Evolutionary conservation across 2,888 invertebrate genomes (phyloP), one percentile per base, ranked within the genome.

Genomic region (Poecilus cupreus): DNA sequence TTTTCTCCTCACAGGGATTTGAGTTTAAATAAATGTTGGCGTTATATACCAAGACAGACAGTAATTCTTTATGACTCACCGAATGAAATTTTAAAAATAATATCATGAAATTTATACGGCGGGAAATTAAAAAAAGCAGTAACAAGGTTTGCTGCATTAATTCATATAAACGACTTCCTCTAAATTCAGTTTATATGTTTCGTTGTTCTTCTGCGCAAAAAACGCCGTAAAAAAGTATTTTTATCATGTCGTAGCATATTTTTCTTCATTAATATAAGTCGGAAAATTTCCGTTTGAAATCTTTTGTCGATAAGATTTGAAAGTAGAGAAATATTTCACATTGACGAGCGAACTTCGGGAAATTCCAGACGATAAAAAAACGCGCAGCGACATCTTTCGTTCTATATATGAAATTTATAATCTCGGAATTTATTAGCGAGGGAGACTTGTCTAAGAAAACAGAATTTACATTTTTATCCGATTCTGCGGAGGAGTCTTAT

Each of bases 391-490:
- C 68, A 32, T 26, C 68, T 32, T 26, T 68, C 16, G 32, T 37
- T 68, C 32, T 32, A 68, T 26, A 68, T 26, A 68, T 26, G 32
- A 24, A 68, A 68, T 68, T 68, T 68, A 68, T 68, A 68, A 68
- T 68, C 68, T 68, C 18, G 32, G 37, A 37, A 68, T 68, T 68
- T 68, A 68, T 68, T 68, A 68, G 26, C 16, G 32, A 68, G 26
- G 13, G 68, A 68, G 37, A 32, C 16, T 32, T 26, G n/a, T 26
- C 26, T 26, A 4, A 37, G 2, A 37, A 68, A 68, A 68, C 26
- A 68, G 68, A 26, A 68, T 68, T 68, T 68, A 68, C 68, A 68
- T 68, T 68, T 68, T 68, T 68, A 68, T 68, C 68, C 68, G 32
- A 37, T 68, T 68, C 64, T 6, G 32, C 13, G 68, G 2, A 10